Evolutionary conservation across 1,140 invertebrate genomes (phyloP), one percentile per base, ranked within the genome.

Genomic region (Piezodorus guildinii): DNA sequence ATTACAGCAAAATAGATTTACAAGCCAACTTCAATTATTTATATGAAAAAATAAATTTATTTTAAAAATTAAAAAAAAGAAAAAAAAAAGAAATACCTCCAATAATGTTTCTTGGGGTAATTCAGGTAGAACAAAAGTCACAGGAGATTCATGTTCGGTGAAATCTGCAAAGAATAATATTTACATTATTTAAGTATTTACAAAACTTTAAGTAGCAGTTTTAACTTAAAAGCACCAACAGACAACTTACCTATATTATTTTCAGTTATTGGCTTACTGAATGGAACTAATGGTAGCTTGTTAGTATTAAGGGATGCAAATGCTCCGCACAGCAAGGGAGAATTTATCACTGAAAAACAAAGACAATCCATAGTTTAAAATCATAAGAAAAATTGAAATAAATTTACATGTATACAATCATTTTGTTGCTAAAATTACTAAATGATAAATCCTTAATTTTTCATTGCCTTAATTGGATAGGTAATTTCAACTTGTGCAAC

Each of bases 91-190:
- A 25, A 16, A 5, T 69, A 86, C 86, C 72, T 95, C 92, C 67
- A 97, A 81, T 19, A 98, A 78, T 21, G 94, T 97, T 77, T 98
- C 95, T 75, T 96, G 92, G 44, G 91, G 90, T 62, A 98, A 76
- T 74, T 96, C 94, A 8, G 93, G 93, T 27, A 88, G 83, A 25
- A 91, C 82, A 77, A 95, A 96, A 66, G 84, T 85, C 66, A 89
- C 81, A 63, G 84, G 85, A 44, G 66, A 61, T 16, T 71, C 70
- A 52, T 65, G 66, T 34, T 66, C 68, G 23, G 64, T 67, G 46
- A 71, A 60, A 51, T 71, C 70, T 72, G 64, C 46, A 68, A 66
- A 1, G 1, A 52, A 52, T 52, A 52, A 12, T n/a, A n/a, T n/a
- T n/a, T n/a, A n/a, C n/a, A n/a, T n/a, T n/a, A n/a, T n/a, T n/a